These are phyloP conservation scores for Plagodis pulveraria DNA, from an alignment of 2,888 invertebrate genomes.

Conservation along the genomic window DNA sequence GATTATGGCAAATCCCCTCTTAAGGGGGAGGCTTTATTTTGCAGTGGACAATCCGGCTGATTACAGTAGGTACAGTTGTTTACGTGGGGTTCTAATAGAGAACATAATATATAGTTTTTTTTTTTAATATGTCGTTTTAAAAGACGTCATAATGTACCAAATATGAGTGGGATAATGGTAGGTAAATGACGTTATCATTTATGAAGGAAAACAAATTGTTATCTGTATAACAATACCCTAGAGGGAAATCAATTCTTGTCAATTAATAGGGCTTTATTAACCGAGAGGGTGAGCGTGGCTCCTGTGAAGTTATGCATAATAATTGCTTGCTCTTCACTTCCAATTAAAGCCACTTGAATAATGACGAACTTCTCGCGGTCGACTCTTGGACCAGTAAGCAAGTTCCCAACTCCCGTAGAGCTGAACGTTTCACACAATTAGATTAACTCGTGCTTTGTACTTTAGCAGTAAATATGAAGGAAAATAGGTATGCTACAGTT, in stretches of 20 bases:
- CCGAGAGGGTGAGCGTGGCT: slow-evolving; percentile 52
- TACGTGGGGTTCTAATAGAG: too few relatives aligned
- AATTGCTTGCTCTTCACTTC: slow-evolving; percentile 70
- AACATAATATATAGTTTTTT: too few relatives aligned
- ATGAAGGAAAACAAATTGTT: not conserved
- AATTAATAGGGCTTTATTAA: slow-evolving; percentile 64
- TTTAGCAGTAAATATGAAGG: slow-evolving; percentile 22
- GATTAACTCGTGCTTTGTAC: slow-evolving; percentile 40
- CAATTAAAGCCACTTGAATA: slow-evolving; percentile 69
- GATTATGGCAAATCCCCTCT: too few relatives aligned
- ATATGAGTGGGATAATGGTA: too few relatives aligned
- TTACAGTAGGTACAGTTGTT: too few relatives aligned
- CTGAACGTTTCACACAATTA: slow-evolving; percentile 42
- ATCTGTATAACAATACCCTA: slow-evolving; percentile 35
- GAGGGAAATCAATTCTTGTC: slow-evolving; percentile 56
- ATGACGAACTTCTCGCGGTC: slow-evolving; percentile 56
- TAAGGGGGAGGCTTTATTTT: too few relatives aligned
- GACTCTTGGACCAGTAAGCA: slow-evolving; percentile 43
- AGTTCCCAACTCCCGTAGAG: slow-evolving; percentile 39
- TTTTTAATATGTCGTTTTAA: too few relatives aligned
- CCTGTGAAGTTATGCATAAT: slow-evolving; percentile 76
- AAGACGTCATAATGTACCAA: too few relatives aligned
- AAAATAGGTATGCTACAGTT: slow-evolving; percentile 16
- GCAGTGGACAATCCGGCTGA: too few relatives aligned
- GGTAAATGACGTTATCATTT: not conserved